Evolutionary conservation across 2,797 vertebrate species (phyloP).

Genomic region (Chiloscyllium punctatum): DNA sequence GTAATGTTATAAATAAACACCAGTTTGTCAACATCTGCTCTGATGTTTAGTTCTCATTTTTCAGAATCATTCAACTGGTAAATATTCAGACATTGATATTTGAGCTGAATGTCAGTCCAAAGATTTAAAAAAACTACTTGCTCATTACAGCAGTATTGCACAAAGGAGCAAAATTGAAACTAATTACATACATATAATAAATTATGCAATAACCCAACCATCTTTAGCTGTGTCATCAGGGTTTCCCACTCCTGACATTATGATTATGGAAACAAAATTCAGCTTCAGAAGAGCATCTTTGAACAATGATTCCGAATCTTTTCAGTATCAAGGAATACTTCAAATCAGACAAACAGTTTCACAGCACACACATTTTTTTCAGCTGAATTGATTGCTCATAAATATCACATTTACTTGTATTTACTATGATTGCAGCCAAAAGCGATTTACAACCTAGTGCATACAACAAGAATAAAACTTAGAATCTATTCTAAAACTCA

Average conservation of each 20-base stretch:
- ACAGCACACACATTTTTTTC: too few relatives aligned
- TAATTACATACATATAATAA: background rate
- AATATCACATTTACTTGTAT: too few relatives aligned
- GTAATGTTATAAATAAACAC: background rate
- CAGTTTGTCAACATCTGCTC: background rate
- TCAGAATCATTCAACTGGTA: background rate
- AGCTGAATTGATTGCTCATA: too few relatives aligned
- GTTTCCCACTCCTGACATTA: background rate
- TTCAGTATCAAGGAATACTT: too few relatives aligned
- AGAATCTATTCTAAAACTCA: too few relatives aligned
- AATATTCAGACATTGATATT: background rate
- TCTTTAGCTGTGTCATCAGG: background rate
- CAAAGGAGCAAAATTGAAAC: background rate
- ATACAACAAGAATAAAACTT: too few relatives aligned
- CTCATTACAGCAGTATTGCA: background rate
- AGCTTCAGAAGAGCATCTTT: background rate
- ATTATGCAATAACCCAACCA: background rate
- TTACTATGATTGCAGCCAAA: too few relatives aligned
- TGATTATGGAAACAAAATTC: background rate
- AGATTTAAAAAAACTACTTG: background rate
- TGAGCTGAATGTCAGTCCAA: background rate
- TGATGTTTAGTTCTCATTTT: background rate
- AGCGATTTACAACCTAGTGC: too few relatives aligned
- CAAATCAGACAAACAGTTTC: too few relatives aligned
- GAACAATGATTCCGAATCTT: too few relatives aligned